Evolutionary conservation across 2,797 vertebrate genomes (phyloP).

Genomic region (Chromobotia macracanthus): DNA sequence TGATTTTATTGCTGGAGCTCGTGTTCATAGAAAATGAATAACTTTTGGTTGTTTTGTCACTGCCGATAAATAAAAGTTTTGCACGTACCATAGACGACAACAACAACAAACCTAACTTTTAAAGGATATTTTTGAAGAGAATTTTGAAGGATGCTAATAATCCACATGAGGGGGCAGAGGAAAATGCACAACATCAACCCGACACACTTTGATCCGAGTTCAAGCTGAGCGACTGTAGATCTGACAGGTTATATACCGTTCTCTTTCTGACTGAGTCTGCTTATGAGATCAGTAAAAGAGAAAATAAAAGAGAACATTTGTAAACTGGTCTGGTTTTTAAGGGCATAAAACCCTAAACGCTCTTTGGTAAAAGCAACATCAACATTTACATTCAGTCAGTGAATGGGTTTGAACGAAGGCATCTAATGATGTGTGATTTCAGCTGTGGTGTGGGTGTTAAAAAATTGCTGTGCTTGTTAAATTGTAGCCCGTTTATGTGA

Average conservation of each 20-base stretch:
- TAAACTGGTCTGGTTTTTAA: conserved; percentile 14
- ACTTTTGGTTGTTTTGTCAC: background rate
- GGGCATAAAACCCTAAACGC: conserved; percentile 11
- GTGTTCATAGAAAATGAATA: background rate
- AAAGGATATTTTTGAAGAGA: background rate
- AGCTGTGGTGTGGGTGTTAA: background rate
- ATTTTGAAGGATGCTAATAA: conserved; percentile 22
- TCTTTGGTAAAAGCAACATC: conserved; percentile 40
- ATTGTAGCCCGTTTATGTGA: conserved; percentile 8
- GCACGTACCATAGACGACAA: background rate
- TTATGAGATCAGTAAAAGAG: background rate
- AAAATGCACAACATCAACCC: conserved; percentile 45
- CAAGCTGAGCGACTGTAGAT: conserved; percentile 40
- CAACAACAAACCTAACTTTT: background rate
- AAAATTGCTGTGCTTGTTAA: conserved; percentile 32
- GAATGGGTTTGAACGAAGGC: conserved; percentile 22
- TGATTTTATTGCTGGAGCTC: no score
- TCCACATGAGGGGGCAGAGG: conserved; percentile 31
- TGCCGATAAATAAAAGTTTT: background rate
- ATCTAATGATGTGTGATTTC: conserved; percentile 40
- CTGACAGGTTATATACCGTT: conserved; percentile 35
- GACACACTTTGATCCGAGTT: conserved; percentile 68
- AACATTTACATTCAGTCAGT: conserved; percentile 11
- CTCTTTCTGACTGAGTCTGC: background rate
- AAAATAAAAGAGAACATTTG: background rate